Conservation (phyloP, 1,140 invertebrate species). For the Mycetomoellerius zeteki region DNA sequence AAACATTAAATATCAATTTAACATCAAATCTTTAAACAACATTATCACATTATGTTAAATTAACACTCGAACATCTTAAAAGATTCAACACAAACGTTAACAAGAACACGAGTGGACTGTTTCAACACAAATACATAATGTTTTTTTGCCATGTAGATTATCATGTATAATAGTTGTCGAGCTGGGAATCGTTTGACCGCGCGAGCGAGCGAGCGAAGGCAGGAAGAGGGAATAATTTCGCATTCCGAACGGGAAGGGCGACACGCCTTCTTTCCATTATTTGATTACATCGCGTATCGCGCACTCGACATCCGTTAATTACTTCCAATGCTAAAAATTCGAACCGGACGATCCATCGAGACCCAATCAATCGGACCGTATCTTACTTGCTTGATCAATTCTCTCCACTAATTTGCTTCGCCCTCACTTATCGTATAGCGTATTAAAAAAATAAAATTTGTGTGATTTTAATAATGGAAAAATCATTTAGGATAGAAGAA, state of each 20-base stretch:
- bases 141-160: conserved; percentile 5
- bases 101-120: too few species aligned
- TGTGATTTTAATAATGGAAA: neutral
- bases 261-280: conserved; percentile 50
- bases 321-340: conserved; percentile 41
- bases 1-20: too few species aligned
- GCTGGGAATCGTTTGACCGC: neutral
- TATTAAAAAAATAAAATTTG: conserved; percentile 3
- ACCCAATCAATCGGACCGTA: neutral
- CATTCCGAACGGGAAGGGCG: conserved; percentile 45
- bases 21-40: too few species aligned
- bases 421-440: neutral
- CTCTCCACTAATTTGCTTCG: neutral
- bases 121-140: too few species aligned
- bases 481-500: neutral
- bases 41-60: too few species aligned
- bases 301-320: conserved; percentile 35
- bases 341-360: neutral
- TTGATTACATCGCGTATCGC: conserved; percentile 61
- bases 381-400: neutral
- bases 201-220: conserved; percentile 34
- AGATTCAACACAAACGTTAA: too few species aligned
- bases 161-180: neutral
- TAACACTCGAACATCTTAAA: too few species aligned
- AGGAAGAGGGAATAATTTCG: conserved; percentile 57